phyloP scores from a whole-genome alignment of 2,113 vertebrate species.

The Pygoscelis adeliae region DNA sequence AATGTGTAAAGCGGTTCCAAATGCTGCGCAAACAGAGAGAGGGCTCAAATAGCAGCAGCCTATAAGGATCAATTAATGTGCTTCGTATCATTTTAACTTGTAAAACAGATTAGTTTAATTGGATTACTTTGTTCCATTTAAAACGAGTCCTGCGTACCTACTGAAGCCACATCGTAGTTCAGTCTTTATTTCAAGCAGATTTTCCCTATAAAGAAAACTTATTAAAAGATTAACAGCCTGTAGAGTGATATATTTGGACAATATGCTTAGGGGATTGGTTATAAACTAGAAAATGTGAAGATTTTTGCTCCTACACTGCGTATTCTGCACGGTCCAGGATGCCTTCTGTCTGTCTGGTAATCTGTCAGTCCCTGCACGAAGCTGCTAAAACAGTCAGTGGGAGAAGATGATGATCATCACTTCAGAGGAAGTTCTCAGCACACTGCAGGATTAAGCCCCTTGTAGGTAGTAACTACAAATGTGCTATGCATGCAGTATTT shows the following conservation, averaged over 20 bases:
- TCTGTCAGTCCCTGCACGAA: neutral
- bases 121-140: constrained; percentile 69
- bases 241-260: constrained; percentile 44
- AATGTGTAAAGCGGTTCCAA: constrained; percentile 71
- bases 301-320: neutral
- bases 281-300: constrained; percentile 14
- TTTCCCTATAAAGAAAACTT: constrained; percentile 32
- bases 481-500: constrained; percentile 53
- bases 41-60: constrained; percentile 52
- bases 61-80: constrained; percentile 56
- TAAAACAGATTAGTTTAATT: constrained; percentile 65
- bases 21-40: constrained; percentile 53
- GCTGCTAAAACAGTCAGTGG: neutral
- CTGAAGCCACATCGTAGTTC: constrained; percentile 21
- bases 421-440: neutral
- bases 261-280: constrained; percentile 32
- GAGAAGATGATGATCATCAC: neutral
- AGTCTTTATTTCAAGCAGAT: constrained; percentile 49
- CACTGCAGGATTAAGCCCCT: neutral
- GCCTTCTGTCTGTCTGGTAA: neutral
- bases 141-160: constrained; percentile 28
- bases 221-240: constrained; percentile 63
- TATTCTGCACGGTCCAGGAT: neutral
- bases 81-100: constrained; percentile 65
- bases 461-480: constrained; percentile 31